phyloP scores from a whole-genome alignment of 2,113 vertebrate species.

The Patagioenas fasciata region DNA sequence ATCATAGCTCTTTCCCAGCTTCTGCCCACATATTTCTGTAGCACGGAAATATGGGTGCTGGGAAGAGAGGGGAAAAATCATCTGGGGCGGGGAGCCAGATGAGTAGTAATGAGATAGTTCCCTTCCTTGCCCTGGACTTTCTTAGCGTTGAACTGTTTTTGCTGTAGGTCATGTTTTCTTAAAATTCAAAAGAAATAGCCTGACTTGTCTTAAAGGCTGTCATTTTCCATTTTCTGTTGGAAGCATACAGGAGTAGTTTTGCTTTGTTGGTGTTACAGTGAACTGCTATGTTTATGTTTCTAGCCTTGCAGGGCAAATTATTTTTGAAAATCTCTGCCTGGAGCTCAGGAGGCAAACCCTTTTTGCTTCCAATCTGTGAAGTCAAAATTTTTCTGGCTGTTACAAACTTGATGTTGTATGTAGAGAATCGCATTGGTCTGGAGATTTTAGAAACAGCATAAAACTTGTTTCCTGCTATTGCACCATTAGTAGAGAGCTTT shows the following conservation, averaged over 20 bases:
- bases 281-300: not conserved
- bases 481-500: no score
- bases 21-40: not conserved
- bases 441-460: not conserved
- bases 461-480: not conserved
- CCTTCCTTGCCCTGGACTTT: not conserved
- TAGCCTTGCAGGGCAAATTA: not conserved
- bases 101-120: not conserved
- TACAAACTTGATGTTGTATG: not conserved
- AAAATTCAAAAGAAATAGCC: not conserved
- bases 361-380: not conserved
- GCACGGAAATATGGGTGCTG: not conserved
- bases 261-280: not conserved
- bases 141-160: not conserved
- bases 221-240: not conserved
- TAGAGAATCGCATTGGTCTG: not conserved
- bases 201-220: not conserved
- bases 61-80: not conserved
- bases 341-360: rapidly evolving
- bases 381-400: rapidly evolving
- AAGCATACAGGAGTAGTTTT: not conserved
- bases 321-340: not conserved
- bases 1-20: not conserved
- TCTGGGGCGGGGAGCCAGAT: not conserved
- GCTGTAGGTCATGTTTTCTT: not conserved